A percentile compares a stretch with the other conserved stretches of the same genome.
phyloP scores from a whole-genome alignment of 2,113 vertebrate genomes.

The Lepus timidus region DNA sequence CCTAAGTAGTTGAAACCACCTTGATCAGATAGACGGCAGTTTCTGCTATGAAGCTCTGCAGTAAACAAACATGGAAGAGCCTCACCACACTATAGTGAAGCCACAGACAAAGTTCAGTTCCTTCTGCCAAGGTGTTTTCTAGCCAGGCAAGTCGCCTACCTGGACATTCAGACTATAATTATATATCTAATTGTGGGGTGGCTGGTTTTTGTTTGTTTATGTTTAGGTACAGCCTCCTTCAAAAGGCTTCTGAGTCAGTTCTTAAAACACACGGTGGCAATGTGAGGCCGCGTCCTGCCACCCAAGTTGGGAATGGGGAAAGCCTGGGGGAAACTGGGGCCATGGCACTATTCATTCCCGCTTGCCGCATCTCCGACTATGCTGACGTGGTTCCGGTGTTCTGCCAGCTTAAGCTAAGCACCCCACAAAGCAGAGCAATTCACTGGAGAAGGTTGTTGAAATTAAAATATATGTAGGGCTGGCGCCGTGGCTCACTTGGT shows the following conservation, averaged over 20 bases:
- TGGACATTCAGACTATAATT: background rate
- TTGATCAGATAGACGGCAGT: background rate
- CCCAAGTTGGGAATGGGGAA: constrained; percentile 25
- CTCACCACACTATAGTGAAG: background rate
- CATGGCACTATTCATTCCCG: background rate
- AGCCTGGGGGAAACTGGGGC: background rate
- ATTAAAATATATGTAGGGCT: background rate
- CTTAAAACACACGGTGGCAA: constrained; percentile 56
- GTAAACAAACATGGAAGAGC: background rate
- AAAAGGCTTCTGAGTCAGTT: constrained; percentile 30
- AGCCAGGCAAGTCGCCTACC: constrained; percentile 37
- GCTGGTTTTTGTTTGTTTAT: constrained; percentile 25
- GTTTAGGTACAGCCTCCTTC: background rate
- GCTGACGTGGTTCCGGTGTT: background rate
- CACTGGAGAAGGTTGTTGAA: background rate
- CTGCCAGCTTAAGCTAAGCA: background rate
- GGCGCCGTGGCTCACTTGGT: too few relatives aligned
- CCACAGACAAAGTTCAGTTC: background rate
- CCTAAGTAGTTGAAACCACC: background rate
- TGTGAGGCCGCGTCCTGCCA: constrained; percentile 56
- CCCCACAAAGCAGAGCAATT: background rate
- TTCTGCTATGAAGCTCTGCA: background rate
- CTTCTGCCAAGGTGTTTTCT: background rate
- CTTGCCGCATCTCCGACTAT: background rate
- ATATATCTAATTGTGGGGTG: background rate